Evolutionary conservation across 2,888 invertebrate genomes (phyloP).

Genomic region (Coremacera marginata): DNA sequence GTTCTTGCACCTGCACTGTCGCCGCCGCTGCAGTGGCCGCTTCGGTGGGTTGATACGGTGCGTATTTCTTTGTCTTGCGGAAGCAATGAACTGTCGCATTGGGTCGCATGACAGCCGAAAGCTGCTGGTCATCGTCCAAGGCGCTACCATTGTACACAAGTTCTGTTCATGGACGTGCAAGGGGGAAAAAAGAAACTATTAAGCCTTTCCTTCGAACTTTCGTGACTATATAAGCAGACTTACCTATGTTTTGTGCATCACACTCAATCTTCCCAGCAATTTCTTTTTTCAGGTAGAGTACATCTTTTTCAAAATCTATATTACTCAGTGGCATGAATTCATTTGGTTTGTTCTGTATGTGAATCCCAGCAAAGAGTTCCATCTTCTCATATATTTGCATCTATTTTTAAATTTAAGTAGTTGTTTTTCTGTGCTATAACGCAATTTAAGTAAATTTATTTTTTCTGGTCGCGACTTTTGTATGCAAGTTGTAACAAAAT

Average conservation of each 20-base stretch:
- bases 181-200: background rate
- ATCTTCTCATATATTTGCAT: slow-evolving; percentile 41
- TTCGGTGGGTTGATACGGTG: slow-evolving; percentile 52
- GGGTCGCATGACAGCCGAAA: slow-evolving; percentile 73
- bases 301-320: slow-evolving; percentile 73
- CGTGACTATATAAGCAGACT: slow-evolving; percentile 37
- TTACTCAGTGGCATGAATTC: slow-evolving; percentile 73
- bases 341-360: slow-evolving; percentile 71
- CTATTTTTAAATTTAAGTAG: background rate
- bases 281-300: slow-evolving; percentile 71
- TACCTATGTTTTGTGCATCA: slow-evolving; percentile 72
- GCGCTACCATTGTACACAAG: slow-evolving; percentile 77
- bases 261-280: slow-evolving; percentile 71
- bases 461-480: background rate
- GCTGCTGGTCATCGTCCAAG: slow-evolving; percentile 73
- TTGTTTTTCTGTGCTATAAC: background rate
- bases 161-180: no score
- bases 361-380: slow-evolving; percentile 70
- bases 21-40: slow-evolving; percentile 48
- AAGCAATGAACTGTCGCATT: slow-evolving; percentile 73
- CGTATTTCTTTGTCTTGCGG: slow-evolving; percentile 61
- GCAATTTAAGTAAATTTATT: background rate
- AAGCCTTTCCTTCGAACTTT: background rate
- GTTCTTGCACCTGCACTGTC: slow-evolving; percentile 53
- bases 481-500: background rate